A percentile compares a stretch with the other conserved stretches of the same genome.
Conservation (phyloP, 2,113 vertebrate species). For the Halichoeres trimaculatus region DNA sequence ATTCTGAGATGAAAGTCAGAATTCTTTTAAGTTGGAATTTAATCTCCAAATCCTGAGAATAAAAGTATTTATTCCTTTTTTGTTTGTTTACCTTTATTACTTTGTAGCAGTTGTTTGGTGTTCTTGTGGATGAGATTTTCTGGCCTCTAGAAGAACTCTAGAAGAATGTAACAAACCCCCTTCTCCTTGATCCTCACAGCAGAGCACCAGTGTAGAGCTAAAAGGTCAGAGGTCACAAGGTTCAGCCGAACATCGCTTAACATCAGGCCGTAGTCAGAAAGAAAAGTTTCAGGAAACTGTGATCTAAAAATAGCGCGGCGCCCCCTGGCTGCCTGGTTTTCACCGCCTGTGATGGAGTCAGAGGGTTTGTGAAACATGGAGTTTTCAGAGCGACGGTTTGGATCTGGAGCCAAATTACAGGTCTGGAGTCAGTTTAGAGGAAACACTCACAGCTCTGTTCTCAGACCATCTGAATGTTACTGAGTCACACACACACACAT, state of each 20-base stretch:
- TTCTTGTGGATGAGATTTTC: too few relatives aligned
- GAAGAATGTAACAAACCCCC: neutral
- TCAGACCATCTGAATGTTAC: neutral
- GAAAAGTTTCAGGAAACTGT: neutral
- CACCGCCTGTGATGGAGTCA: neutral
- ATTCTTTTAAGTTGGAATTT: too few relatives aligned
- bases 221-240: slow-evolving; percentile 31
- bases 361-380: neutral
- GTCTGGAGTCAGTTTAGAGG: slow-evolving; percentile 19
- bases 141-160: neutral
- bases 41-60: too few relatives aligned
- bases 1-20: too few relatives aligned
- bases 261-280: neutral
- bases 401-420: slow-evolving; percentile 26
- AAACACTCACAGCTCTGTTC: slow-evolving; percentile 8
- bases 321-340: neutral
- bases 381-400: slow-evolving; percentile 2
- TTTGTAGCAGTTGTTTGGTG: too few relatives aligned
- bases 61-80: too few relatives aligned
- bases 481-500: too few relatives aligned
- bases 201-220: too few relatives aligned
- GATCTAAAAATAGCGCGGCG: slow-evolving; percentile 13
- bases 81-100: too few relatives aligned
- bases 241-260: neutral
- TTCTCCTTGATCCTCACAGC: too few relatives aligned